Conservation (phyloP, 2,113 vertebrate genomes). For the Bufo gargarizans region DNA sequence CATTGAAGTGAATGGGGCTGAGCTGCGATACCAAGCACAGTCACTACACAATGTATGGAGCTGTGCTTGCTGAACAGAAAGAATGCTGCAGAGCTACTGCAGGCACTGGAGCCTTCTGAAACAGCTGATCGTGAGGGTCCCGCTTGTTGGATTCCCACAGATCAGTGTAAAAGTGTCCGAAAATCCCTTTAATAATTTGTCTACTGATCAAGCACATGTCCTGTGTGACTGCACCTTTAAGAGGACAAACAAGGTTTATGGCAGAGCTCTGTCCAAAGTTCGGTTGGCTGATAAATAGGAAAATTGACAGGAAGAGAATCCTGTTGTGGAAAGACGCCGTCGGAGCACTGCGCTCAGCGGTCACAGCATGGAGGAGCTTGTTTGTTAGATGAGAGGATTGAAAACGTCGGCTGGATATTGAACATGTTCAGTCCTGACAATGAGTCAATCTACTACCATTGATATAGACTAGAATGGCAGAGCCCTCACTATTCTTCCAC, state of each 20-base stretch:
- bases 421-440: constrained; percentile 15
- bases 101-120: no score
- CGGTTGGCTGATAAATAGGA: constrained; percentile 17
- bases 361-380: constrained; percentile 1
- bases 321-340: constrained; percentile 32
- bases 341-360: background rate
- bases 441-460: background rate
- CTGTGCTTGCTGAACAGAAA: no score
- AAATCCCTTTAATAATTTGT: no score
- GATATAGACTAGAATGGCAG: background rate
- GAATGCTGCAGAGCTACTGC: no score
- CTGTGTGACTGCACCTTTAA: background rate
- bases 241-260: background rate
- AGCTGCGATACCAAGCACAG: no score
- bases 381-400: constrained; percentile 20
- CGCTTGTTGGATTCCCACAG: no score
- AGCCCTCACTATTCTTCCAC: background rate
- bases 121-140: no score
- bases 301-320: constrained; percentile 33
- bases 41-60: no score
- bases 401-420: constrained; percentile 7
- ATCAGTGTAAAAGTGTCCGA: no score
- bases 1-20: no score
- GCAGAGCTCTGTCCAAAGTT: background rate
- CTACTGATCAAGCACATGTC: background rate